Base-by-base conservation (phyloP, 2,888 invertebrate species). In the Ecdyonurus torrentis region DNA sequence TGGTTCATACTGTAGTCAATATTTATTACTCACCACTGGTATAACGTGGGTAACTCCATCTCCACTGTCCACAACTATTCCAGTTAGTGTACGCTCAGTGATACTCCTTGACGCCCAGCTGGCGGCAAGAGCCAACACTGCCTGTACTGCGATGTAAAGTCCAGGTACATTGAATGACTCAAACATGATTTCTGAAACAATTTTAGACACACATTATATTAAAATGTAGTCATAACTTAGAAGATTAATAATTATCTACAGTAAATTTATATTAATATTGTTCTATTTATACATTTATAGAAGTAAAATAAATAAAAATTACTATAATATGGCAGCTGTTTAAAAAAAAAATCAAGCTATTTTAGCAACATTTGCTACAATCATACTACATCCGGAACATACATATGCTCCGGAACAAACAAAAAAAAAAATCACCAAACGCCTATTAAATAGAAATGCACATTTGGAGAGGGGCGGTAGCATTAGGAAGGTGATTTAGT, bases 31-130 rank as follows among this genome's bases (percentile, higher is more conserved):
- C 79, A 90, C 90, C 71, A 99, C 98, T 67, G 99, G 99, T 74
- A 99, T 99, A 72, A 98, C 96, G 72, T 99, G 99, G 65, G 99
- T 99, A 52, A 99, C 99, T 72, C 99, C 99, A 78, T 99, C 99
- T 23, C 99, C 99, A 75, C 97, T 97, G 75, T 99, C 99, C 63
- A 99, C 91, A 61, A 99, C 99, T 71, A 95, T 91, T 65, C 99
- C 99, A 22, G 99, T 99, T 64, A 99, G 82, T 20, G 93, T 96
- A 68, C 97, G 83, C 71, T 96, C 94, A 62, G 90, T 89, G 23
- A 91, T 84, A 37, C 86, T 83, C 67, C 93, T 84, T 1, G 94
- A 91, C 66, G 92, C 91, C 99, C 99, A 99, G 61, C 97, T 97
- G 19, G 99, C 99, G 60, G 98, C 96, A 64, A 99, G 78, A 2